Evolutionary conservation across 2,113 vertebrate genomes (phyloP).

Genomic region (Bufo bufo): DNA sequence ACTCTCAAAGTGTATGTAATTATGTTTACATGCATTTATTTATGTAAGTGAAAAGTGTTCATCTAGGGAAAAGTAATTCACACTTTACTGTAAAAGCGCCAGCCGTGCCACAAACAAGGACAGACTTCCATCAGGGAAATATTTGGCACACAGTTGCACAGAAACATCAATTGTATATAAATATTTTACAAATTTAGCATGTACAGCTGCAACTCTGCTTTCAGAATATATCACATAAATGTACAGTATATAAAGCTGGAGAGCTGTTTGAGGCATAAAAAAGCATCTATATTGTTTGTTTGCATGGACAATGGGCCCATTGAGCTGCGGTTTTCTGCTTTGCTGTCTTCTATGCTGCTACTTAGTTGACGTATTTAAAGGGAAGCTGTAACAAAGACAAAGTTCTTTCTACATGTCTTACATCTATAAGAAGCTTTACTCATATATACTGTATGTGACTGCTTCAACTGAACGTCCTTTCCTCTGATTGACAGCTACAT

Average conservation of each 20-base stretch:
- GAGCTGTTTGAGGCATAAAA: slow-evolving; percentile 7
- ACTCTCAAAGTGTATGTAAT: slow-evolving; percentile 22
- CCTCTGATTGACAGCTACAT: too few relatives aligned
- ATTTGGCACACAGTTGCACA: not conserved
- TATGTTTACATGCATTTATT: slow-evolving; percentile 13
- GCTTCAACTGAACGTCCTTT: too few relatives aligned
- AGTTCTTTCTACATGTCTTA: not conserved
- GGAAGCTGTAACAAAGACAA: not conserved
- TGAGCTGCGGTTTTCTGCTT: not conserved
- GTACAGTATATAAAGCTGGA: not conserved
- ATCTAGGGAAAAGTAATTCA: not conserved
- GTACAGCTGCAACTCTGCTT: not conserved
- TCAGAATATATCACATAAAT: not conserved
- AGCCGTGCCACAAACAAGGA: not conserved
- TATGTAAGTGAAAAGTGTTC: not conserved
- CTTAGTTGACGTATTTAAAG: not conserved
- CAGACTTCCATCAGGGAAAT: slow-evolving; percentile 10
- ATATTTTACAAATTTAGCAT: slow-evolving; percentile 5
- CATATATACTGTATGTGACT: too few relatives aligned
- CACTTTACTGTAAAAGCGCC: not conserved
- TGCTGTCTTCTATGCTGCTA: not conserved
- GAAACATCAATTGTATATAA: slow-evolving; percentile 31
- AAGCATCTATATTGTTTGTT: not conserved
- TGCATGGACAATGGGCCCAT: not conserved
- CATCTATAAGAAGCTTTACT: not conserved